A percentile compares a stretch with the other conserved stretches of the same genome.
phyloP scores from a whole-genome alignment of 2,888 invertebrate species.

The Siphonodentalium dalli region DNA sequence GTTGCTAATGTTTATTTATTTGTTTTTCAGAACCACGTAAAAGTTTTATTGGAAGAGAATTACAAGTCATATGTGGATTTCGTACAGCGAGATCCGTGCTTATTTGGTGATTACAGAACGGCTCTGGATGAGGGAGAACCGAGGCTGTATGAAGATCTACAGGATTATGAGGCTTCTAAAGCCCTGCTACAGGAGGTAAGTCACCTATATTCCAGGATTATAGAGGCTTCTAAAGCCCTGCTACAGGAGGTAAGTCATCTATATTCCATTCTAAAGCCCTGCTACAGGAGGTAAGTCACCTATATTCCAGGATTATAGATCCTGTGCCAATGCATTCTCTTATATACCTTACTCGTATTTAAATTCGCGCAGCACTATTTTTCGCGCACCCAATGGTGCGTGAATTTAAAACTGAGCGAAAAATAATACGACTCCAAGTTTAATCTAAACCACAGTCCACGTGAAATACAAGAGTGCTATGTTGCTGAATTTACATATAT shows the following conservation, averaged over 20 bases:
- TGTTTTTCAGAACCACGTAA: slow-evolving; percentile 47
- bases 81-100: slow-evolving; percentile 79
- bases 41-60: slow-evolving; percentile 66
- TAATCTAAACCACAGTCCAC: too few species aligned
- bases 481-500: too few species aligned
- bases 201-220: too few species aligned
- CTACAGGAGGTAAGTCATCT: slow-evolving; percentile 84
- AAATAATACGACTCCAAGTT: too few species aligned
- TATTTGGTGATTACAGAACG: slow-evolving; percentile 89
- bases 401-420: too few species aligned
- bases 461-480: too few species aligned
- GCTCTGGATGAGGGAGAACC: slow-evolving; percentile 81
- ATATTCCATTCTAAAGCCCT: slow-evolving; percentile 83
- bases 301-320: slow-evolving; percentile 88
- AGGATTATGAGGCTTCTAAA: slow-evolving; percentile 89
- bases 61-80: slow-evolving; percentile 71
- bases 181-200: slow-evolving; percentile 84
- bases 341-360: too few species aligned
- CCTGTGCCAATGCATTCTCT: too few species aligned
- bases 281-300: slow-evolving; percentile 82
- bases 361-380: too few species aligned
- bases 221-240: slow-evolving; percentile 83
- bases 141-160: slow-evolving; percentile 85
- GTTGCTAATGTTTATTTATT: not conserved
- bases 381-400: too few species aligned